These are phyloP conservation scores for Semicossyphus pulcher DNA, from an alignment of 2,113 vertebrate genomes.

Conservation along the genomic window DNA sequence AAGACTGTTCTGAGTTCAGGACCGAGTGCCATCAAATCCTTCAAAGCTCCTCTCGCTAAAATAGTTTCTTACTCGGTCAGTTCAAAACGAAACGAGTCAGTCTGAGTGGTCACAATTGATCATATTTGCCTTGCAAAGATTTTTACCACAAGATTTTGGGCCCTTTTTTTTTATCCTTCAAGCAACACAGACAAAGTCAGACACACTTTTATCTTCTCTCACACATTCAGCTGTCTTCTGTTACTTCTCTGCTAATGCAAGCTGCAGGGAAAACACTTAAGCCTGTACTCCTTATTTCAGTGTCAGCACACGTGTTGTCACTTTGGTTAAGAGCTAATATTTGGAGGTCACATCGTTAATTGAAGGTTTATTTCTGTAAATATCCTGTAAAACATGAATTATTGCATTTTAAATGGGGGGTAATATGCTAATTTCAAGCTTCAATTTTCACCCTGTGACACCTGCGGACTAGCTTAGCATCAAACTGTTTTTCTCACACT, in stretches of 20 bases:
- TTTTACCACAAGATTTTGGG: neutral
- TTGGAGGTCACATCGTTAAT: neutral
- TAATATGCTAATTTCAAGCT: no score
- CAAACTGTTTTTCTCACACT: no score
- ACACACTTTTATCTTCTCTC: constrained; percentile 28
- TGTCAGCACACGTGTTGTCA: neutral
- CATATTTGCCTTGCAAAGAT: neutral
- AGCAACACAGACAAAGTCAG: no score
- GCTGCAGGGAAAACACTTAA: neutral
- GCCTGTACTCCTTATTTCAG: neutral
- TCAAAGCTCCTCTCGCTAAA: constrained; percentile 6
- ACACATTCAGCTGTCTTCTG: neutral
- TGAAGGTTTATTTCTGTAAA: no score
- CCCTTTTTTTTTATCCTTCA: no score
- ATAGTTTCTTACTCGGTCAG: neutral
- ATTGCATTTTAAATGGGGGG: no score
- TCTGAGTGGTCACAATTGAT: neutral
- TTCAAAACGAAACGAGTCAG: neutral
- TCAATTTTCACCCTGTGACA: no score
- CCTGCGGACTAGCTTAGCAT: no score
- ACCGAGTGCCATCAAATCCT: neutral
- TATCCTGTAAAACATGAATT: no score
- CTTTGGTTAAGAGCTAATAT: neutral
- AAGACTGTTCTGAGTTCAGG: constrained; percentile 30
- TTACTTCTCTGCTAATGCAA: constrained; percentile 21